Conservation (phyloP, 2,113 vertebrate genomes). For the Glaucidium brasilianum region DNA sequence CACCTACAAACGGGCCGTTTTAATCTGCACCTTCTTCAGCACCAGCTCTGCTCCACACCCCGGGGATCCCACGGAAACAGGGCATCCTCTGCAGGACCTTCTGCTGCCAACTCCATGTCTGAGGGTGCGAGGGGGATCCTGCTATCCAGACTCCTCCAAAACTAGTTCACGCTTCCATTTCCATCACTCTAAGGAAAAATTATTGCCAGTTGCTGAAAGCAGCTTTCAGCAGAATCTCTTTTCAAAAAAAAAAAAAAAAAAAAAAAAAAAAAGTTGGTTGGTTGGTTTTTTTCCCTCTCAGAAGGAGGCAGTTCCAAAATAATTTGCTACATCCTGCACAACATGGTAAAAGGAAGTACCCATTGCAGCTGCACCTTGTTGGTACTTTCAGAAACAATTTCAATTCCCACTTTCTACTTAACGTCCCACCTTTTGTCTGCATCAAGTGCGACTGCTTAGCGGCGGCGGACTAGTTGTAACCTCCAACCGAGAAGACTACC, state of each 20-base stretch:
- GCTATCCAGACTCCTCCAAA: neutral
- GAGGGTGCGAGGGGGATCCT: neutral
- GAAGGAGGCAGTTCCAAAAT: constrained; percentile 56
- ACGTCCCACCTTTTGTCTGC: constrained; percentile 68
- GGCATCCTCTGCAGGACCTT: neutral
- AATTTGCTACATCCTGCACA: constrained; percentile 46
- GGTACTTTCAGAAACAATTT: constrained; percentile 71
- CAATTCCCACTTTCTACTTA: constrained; percentile 78
- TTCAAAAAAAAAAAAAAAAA: neutral
- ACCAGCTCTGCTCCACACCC: neutral
- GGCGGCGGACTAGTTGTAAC: constrained; percentile 1
- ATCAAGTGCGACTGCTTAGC: constrained; percentile 12
- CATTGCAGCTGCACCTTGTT: constrained; percentile 65
- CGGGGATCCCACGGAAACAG: neutral
- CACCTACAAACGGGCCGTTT: fast-evolving
- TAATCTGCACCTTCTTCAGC: neutral
- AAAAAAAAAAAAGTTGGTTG: too few species aligned
- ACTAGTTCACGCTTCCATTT: neutral
- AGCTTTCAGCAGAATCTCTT: neutral
- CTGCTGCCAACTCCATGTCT: neutral
- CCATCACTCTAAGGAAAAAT: neutral
- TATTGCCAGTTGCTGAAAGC: neutral
- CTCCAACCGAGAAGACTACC: neutral
- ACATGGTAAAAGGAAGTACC: constrained; percentile 62
- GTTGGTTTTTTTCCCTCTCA: neutral